These are phyloP conservation scores for Drosophila sordidapex DNA, from an alignment of 2,888 invertebrate genomes.

Conservation along the genomic window DNA sequence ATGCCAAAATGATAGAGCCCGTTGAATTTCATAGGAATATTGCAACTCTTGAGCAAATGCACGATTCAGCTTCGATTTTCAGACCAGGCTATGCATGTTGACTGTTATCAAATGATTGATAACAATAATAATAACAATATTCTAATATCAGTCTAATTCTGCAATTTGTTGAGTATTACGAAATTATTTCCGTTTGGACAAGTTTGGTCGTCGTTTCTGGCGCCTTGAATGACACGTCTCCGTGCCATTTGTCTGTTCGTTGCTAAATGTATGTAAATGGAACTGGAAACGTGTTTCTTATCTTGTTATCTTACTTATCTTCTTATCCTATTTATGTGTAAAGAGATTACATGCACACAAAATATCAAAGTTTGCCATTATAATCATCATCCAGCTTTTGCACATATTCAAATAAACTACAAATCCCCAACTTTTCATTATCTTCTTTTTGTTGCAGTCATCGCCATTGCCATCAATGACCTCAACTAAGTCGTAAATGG, in stretches of 20 bases:
- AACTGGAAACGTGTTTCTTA: not conserved
- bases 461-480: constrained; percentile 54
- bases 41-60: constrained; percentile 3
- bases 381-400: not conserved
- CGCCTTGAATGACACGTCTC: not conserved
- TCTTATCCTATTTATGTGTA: not conserved
- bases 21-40: constrained; percentile 16
- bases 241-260: not conserved
- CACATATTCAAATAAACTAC: constrained; percentile 10
- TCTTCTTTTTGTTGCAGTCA: constrained; percentile 37
- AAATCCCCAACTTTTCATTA: not conserved
- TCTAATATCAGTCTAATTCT: not conserved
- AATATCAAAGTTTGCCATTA: not conserved
- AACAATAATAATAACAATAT: not conserved
- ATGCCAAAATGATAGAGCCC: constrained; percentile 52
- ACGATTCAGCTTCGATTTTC: not conserved
- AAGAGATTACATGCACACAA: not conserved
- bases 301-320: not conserved
- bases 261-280: not conserved
- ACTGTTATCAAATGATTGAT: not conserved
- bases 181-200: not conserved
- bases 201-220: not conserved
- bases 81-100: not conserved
- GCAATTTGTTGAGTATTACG: not conserved
- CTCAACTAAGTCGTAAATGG: constrained; percentile 68